These are phyloP conservation scores for Marronus borbonicus DNA, from an alignment of 2,888 invertebrate species.

Conservation along the genomic window DNA sequence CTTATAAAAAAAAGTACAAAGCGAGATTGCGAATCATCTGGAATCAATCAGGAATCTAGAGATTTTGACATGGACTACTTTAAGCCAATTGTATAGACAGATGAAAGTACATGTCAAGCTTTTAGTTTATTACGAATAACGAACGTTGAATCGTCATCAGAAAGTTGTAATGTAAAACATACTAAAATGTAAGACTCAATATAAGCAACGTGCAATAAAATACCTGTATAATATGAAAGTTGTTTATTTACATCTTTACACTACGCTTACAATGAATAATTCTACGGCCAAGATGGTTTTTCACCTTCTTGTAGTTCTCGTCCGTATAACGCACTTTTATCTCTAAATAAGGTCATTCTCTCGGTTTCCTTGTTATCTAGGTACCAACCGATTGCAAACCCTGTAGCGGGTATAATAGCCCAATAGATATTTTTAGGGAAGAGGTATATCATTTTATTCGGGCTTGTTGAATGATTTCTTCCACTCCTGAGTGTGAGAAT, in stretches of 20 bases:
- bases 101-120: conserved; percentile 66
- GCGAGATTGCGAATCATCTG: background rate
- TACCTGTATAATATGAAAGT: conserved; percentile 1
- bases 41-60: background rate
- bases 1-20: conserved; percentile 50
- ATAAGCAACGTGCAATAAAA: conserved; percentile 18
- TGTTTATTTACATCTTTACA: conserved; percentile 34
- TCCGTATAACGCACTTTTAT: conserved; percentile 86
- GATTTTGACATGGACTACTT: background rate
- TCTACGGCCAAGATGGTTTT: conserved; percentile 81
- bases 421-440: conserved; percentile 71
- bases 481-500: conserved; percentile 82
- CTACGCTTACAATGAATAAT: conserved; percentile 32
- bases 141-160: conserved; percentile 56
- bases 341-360: conserved; percentile 81
- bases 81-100: conserved; percentile 64
- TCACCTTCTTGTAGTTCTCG: conserved; percentile 77
- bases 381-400: conserved; percentile 76
- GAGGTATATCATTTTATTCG: conserved; percentile 73
- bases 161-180: conserved; percentile 61
- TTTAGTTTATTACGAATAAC: conserved; percentile 66
- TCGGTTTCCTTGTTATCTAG: conserved; percentile 81
- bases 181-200: conserved; percentile 61
- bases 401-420: conserved; percentile 73
- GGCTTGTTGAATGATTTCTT: conserved; percentile 69